Evolutionary conservation across 2,113 vertebrate genomes (phyloP).

Genomic region (Dinomys branickii): DNA sequence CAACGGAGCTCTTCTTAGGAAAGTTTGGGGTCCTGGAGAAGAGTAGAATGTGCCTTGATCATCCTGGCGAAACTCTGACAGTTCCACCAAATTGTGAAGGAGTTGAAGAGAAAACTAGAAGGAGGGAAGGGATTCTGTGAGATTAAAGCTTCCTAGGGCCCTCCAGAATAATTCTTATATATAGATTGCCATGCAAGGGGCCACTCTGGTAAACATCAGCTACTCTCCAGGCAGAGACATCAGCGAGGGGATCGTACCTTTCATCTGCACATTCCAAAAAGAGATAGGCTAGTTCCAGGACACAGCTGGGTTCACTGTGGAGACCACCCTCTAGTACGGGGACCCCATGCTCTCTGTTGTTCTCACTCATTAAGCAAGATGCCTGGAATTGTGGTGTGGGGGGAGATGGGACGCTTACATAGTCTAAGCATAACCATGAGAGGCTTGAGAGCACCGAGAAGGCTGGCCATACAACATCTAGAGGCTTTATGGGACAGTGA

Average conservation of each 20-base stretch:
- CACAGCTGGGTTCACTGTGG: not conserved
- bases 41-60: not conserved
- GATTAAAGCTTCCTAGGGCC: not conserved
- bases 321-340: not conserved
- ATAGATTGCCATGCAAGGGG: not conserved
- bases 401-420: not conserved
- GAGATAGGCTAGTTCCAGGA: not conserved
- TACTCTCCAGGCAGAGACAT: not conserved
- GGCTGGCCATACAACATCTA: not conserved
- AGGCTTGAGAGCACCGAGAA: not conserved
- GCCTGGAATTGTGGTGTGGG: not conserved
- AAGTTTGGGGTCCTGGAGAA: not conserved
- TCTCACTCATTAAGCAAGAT: not conserved
- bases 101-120: not conserved
- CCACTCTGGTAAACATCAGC: not conserved
- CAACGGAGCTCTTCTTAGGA: not conserved
- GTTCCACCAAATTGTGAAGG: not conserved
- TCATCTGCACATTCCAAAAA: not conserved
- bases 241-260: not conserved
- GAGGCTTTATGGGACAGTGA: not conserved
- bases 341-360: not conserved
- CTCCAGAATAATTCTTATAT: not conserved
- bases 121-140: not conserved
- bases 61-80: not conserved
- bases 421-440: not conserved